Percentiles rank a stretch among this genome's conserved stretches.
Conservation (phyloP, 2,797 vertebrate genomes). For the Gymnoscopelus braueri region DNA sequence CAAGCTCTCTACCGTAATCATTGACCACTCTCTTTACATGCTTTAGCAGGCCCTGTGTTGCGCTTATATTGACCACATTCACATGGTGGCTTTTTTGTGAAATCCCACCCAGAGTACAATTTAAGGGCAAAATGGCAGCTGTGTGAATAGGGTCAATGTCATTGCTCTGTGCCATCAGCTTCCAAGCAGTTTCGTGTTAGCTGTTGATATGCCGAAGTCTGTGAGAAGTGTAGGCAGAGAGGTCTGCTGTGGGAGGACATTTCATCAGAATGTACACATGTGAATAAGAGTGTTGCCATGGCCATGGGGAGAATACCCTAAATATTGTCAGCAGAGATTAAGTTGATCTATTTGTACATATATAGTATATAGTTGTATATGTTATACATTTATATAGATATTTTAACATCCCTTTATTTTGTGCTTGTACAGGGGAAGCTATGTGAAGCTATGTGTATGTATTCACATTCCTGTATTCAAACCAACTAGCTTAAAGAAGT, state of each 20-base stretch:
- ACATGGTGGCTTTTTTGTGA: neutral
- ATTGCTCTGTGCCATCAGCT: constrained; percentile 41
- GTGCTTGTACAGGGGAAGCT: constrained; percentile 35
- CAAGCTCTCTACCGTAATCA: neutral
- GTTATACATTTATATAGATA: constrained; percentile 72
- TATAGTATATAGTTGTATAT: constrained; percentile 70
- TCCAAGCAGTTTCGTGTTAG: constrained; percentile 47
- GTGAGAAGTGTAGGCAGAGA: constrained; percentile 36
- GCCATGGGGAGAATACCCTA: constrained; percentile 58
- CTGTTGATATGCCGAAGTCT: constrained; percentile 47
- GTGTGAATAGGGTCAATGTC: too few relatives aligned
- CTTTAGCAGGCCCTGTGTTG: constrained; percentile 39
- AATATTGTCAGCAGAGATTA: constrained; percentile 55
- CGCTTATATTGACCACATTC: neutral
- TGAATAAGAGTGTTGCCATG: constrained; percentile 73
- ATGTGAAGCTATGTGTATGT: constrained; percentile 32
- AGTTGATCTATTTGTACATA: constrained; percentile 73
- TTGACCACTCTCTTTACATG: constrained; percentile 15
- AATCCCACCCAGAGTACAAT: too few relatives aligned
- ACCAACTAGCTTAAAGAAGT: constrained; percentile 48
- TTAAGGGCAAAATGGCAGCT: too few relatives aligned
- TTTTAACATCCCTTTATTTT: constrained; percentile 71
- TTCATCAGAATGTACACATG: constrained; percentile 67
- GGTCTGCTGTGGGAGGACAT: constrained; percentile 28
- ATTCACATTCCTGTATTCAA: constrained; percentile 56